Evolutionary conservation across 2,888 invertebrate species (phyloP).

Genomic region (Hololepta plana): DNA sequence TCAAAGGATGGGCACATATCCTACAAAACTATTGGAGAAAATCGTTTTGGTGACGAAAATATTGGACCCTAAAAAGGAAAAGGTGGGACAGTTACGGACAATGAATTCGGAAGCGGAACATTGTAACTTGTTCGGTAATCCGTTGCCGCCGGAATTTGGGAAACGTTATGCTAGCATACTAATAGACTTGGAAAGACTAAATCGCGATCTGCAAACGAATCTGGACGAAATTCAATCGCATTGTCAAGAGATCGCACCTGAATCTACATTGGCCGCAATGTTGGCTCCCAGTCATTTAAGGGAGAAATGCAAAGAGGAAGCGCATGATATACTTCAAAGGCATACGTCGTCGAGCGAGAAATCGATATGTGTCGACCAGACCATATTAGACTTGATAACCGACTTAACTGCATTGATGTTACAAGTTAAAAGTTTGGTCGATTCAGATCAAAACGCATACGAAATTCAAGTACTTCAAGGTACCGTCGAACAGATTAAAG

Average conservation of each 20-base stretch:
- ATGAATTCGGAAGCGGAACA: constrained; percentile 87
- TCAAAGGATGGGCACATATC: constrained; percentile 61
- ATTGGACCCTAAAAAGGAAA: constrained; percentile 60
- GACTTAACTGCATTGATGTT: constrained; percentile 79
- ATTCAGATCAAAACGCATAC: constrained; percentile 74
- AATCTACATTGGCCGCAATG: constrained; percentile 72
- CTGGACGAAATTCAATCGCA: constrained; percentile 69
- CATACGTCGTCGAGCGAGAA: constrained; percentile 45
- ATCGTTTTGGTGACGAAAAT: constrained; percentile 79
- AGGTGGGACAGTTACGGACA: constrained; percentile 60
- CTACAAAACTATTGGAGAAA: constrained; percentile 65
- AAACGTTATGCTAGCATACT: constrained; percentile 75
- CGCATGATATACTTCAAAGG: constrained; percentile 58
- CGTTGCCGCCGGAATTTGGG: constrained; percentile 74
- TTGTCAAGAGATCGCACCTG: constrained; percentile 75
- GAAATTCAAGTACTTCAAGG: constrained; percentile 81
- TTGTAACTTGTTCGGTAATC: constrained; percentile 59
- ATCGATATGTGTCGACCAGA: constrained; percentile 29
- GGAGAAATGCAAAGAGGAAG: constrained; percentile 75
- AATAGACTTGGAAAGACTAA: constrained; percentile 80
- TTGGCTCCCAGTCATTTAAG: constrained; percentile 74
- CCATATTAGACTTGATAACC: constrained; percentile 61
- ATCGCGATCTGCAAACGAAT: constrained; percentile 70
- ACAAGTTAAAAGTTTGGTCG: constrained; percentile 62
- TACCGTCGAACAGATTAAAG: constrained; percentile 77